Evolutionary conservation across 2,888 invertebrate species (phyloP).

Genomic region (Macrophya annulata): DNA sequence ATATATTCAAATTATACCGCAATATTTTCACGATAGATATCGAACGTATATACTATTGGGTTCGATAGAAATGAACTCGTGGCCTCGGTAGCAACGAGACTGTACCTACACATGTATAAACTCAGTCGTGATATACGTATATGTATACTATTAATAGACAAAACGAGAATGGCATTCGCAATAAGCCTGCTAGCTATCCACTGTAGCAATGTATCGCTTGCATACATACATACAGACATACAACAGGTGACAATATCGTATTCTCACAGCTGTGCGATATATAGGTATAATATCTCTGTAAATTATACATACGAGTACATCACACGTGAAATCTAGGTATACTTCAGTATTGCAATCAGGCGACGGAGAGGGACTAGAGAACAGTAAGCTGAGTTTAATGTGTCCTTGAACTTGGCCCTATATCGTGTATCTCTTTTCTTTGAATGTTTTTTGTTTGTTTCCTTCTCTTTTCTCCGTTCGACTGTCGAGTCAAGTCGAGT

Average conservation of each 20-base stretch:
- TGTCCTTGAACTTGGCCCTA: constrained; percentile 26
- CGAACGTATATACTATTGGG: background rate
- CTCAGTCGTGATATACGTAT: background rate
- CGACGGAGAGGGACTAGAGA: background rate
- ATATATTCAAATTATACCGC: background rate
- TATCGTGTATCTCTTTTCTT: background rate
- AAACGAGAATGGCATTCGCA: background rate
- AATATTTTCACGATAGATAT: background rate
- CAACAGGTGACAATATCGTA: background rate
- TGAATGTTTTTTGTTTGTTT: background rate
- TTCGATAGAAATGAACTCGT: background rate
- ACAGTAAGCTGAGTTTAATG: background rate
- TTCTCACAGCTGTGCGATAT: no score
- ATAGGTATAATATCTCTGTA: no score
- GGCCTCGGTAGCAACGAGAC: background rate
- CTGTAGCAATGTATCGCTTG: no score
- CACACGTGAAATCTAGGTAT: background rate
- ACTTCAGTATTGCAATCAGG: background rate
- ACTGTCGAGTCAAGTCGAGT: background rate
- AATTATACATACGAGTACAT: background rate
- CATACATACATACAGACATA: background rate
- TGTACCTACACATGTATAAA: background rate
- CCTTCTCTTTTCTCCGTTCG: background rate
- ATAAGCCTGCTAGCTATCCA: background rate
- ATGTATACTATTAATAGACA: background rate